A percentile compares a stretch with the other conserved stretches of the same genome.
Conservation (phyloP, 2,888 invertebrate species). For the Metopia argyrocephala region DNA sequence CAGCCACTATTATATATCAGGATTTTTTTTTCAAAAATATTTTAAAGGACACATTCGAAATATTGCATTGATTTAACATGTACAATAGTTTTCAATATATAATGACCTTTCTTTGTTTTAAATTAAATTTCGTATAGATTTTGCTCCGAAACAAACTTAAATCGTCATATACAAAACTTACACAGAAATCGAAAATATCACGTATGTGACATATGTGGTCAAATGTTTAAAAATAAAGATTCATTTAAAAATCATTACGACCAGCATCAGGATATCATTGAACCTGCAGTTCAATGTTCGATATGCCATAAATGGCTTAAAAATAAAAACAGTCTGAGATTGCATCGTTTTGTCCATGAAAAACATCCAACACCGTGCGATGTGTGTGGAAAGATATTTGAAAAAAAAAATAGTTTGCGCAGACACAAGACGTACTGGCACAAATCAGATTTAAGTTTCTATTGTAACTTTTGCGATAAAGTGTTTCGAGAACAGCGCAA, state of each 20-base stretch:
- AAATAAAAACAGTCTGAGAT: slow-evolving; percentile 70
- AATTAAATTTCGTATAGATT: slow-evolving; percentile 67
- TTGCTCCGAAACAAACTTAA: slow-evolving; percentile 70
- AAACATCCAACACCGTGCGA: slow-evolving; percentile 61
- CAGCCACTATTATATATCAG: background rate
- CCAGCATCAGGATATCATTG: slow-evolving; percentile 73
- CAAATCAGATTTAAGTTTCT: slow-evolving; percentile 70
- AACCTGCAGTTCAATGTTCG: slow-evolving; percentile 71
- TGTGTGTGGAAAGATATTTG: slow-evolving; percentile 66
- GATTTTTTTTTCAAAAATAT: background rate
- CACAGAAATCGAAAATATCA: slow-evolving; percentile 72
- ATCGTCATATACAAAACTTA: slow-evolving; percentile 71
- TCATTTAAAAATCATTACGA: slow-evolving; percentile 72
- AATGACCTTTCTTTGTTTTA: slow-evolving; percentile 48
- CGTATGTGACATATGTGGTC: slow-evolving; percentile 74
- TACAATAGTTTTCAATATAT: slow-evolving; percentile 4
- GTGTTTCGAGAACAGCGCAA: slow-evolving; percentile 73
- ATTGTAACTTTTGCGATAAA: slow-evolving; percentile 73
- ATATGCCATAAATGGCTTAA: slow-evolving; percentile 73
- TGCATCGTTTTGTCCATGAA: slow-evolving; percentile 65
- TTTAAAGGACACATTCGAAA: background rate
- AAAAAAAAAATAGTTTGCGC: slow-evolving; percentile 70
- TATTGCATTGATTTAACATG: slow-evolving; percentile 8
- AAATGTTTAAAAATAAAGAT: slow-evolving; percentile 74
- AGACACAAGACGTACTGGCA: slow-evolving; percentile 73